Conservation (phyloP, 2,797 vertebrate genomes). For the Neosilurus hyrtlii region DNA sequence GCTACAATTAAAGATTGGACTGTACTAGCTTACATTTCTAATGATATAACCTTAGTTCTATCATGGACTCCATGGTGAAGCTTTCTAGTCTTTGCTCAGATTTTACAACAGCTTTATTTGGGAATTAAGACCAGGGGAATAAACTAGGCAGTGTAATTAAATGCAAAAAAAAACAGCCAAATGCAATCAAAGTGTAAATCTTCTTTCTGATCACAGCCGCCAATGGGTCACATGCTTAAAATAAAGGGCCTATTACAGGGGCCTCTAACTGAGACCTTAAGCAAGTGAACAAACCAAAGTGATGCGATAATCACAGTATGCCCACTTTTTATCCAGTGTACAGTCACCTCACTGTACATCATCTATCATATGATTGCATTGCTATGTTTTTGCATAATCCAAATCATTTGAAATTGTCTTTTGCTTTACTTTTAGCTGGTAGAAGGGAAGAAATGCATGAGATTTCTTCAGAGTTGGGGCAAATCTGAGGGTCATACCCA, state of each 20-base stretch:
- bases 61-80: not conserved
- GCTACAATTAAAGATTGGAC: not conserved
- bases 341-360: not conserved
- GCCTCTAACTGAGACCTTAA: not conserved
- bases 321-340: not conserved
- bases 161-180: not conserved
- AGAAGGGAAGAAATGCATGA: not conserved
- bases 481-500: constrained; percentile 17
- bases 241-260: not conserved
- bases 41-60: not conserved
- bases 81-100: not conserved
- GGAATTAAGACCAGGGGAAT: not conserved
- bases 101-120: not conserved
- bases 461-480: not conserved
- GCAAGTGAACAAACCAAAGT: not conserved
- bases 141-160: not conserved
- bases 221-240: not conserved
- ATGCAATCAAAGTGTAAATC: not conserved
- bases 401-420: not conserved
- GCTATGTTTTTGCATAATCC: not conserved
- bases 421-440: not conserved
- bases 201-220: not conserved
- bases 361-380: not conserved
- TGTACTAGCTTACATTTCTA: not conserved
- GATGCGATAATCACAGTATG: not conserved